Conservation (phyloP, 53 echinoderm and acorn worm species). For the Luidia sarsii region DNA sequence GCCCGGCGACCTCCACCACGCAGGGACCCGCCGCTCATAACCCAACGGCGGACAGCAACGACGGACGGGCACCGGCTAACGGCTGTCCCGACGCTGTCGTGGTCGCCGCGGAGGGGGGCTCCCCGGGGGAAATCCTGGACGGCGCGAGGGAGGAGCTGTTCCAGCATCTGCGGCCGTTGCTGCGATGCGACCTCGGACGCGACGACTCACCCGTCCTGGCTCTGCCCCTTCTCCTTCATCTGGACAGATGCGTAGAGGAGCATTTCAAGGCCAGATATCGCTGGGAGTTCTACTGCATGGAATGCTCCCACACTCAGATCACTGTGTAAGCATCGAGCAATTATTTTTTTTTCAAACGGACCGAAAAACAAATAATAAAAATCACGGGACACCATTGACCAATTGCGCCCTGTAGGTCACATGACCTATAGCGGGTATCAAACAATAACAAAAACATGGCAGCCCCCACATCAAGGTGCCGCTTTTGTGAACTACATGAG, state of each 20-base stretch:
- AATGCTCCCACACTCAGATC: slow-evolving; percentile 60
- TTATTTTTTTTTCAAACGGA: too few relatives aligned
- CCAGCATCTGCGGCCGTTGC: slow-evolving; percentile 51
- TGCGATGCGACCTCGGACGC: slow-evolving; percentile 61
- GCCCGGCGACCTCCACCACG: not conserved
- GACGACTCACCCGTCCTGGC: slow-evolving; percentile 86
- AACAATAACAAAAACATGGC: too few relatives aligned
- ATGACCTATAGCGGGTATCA: too few relatives aligned
- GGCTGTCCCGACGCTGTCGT: not conserved
- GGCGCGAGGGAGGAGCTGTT: slow-evolving; percentile 59
- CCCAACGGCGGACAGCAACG: not conserved
- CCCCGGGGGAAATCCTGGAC: slow-evolving; percentile 21
- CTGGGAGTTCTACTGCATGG: slow-evolving; percentile 79
- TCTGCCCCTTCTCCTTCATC: slow-evolving; percentile 63
- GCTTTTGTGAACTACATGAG: too few relatives aligned
- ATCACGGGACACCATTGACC: too few relatives aligned
- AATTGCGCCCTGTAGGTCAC: too few relatives aligned
- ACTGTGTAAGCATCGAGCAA: slow-evolving; percentile 64
- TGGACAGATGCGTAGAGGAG: slow-evolving; percentile 68
- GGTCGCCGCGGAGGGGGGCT: too few relatives aligned
- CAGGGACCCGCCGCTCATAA: too few relatives aligned
- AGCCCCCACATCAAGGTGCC: too few relatives aligned
- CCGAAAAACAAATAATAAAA: too few relatives aligned
- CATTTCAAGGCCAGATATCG: slow-evolving; percentile 74
- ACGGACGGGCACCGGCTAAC: not conserved